Base-by-base conservation (phyloP, 2,113 vertebrate genomes). In the Daphoenositta chrysoptera region DNA sequence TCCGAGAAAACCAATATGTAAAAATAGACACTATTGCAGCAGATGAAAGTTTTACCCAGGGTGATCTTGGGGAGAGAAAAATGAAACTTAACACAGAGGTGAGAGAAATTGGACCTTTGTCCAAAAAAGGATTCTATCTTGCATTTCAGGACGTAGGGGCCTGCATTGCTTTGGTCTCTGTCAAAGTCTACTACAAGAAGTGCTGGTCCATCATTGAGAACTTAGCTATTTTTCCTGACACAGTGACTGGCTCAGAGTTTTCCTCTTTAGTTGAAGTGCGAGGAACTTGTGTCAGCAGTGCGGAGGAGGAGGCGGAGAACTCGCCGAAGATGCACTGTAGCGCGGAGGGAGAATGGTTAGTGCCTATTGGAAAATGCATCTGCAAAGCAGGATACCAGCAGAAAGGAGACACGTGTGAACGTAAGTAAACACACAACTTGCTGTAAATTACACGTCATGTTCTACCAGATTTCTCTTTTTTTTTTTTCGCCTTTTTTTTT, bases 1-100 rank as follows among this genome's bases (percentile, higher is more conserved):
- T 99, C 98, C 98, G 99, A 97, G 99, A 99, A 98, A 99, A 98
- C 94, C 99, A 99, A 77, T 99, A 99, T 69, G 98, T 99, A 97
- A 99, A 99, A 98, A 99, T 99, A 97, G 99, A 99, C 98, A 99
- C 99, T 69, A 99, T 99, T 95, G 99, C 99, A n/a, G 99, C 99
- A 63, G 99, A 99, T 94, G 99, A 99, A 97, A 99, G 99, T 98
- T 99, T 99, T 98, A 99, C 99, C 72, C 99, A 99, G 98, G 99
- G 99, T 88, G 99, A 99, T 97, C 99, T 99, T 97, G 99, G 99
- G 57, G 99, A 99, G 97, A 98, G 99, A 96, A 99, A 99, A 98
- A 99, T 99, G 99, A 99, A 99, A 98, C 98, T 99, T 96, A 99
- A 99, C 94, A 99, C 99, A 50, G 99, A 99, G 97, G 98, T 99